Base-by-base conservation (phyloP, 2,888 invertebrate species). In the Drosophila anomalata region DNA sequence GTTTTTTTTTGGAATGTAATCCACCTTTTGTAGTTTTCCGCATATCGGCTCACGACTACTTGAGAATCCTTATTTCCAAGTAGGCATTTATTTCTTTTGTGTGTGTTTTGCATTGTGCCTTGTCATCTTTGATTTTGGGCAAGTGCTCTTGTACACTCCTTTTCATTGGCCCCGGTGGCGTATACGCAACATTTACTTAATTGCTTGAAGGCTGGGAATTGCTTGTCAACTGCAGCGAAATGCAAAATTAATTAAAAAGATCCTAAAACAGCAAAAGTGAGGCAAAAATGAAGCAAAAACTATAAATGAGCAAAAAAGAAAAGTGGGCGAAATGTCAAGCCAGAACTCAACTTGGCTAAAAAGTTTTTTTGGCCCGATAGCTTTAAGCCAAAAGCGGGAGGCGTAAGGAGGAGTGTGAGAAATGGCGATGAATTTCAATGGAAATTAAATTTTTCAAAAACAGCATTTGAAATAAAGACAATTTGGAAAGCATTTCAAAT, bases 381-480 rank as follows among this genome's bases (percentile, higher is more conserved):
- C 52, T 51, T 46, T 44, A 24, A 61, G 60, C 52, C 29, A 29
- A 29, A 2, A 29, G 68, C 26, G n/a, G 17, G 44, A 14, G 51
- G 24, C 46, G 39, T 14, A 29, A 41, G 50, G 11, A 59, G 12
- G 11, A 59, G 12, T 5, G 14, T n/a, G 20, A 20, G 53, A 62
- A 74, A 76, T 73, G 60, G 74, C 88, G 61, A 73, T 82, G 88
- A 77, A 89, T 87, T 87, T 87, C 77, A 89, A 85, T 89, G 89
- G 69, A 85, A 87, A 76, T 77, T 77, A 73, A 87, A 87, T 80
- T 84, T 88, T 82, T 76, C 56, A 73, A 75, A 76, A 87, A 69
- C 82, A 70, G 73, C 76, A 72, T 85, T 70, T 56, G 71, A 52
- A 87, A 87, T 84, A 78, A 76, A 77, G 82, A 87, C 71, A 78